Evolutionary conservation across 2,113 vertebrate species (phyloP).

Genomic region (Lamprotornis superbus): DNA sequence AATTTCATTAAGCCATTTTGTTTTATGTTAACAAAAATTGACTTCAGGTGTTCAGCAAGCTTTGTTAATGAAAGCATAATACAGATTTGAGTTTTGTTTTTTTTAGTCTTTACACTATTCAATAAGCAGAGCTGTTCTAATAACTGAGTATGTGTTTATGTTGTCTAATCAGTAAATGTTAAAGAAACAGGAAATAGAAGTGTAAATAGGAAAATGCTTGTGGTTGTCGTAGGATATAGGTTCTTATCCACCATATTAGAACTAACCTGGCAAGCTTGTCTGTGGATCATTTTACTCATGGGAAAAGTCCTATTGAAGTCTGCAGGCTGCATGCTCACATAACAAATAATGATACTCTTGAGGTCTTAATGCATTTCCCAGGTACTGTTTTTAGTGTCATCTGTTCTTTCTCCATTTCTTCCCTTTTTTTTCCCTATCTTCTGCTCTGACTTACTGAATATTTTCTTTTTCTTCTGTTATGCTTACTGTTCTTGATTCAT

Average conservation of each 20-base stretch:
- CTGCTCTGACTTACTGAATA: not conserved
- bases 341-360: constrained; percentile 12
- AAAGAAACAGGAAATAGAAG: not conserved
- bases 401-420: constrained; percentile 28
- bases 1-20: not conserved
- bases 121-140: not conserved
- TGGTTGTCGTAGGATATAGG: not conserved
- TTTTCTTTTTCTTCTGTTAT: not conserved
- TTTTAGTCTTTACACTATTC: not conserved
- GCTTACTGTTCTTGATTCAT: not conserved
- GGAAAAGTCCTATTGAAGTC: constrained; percentile 10
- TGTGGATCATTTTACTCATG: not conserved
- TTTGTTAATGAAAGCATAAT: not conserved
- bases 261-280: not conserved
- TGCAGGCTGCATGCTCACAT: constrained; percentile 12
- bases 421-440: not conserved
- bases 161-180: not conserved
- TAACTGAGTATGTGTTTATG: not conserved
- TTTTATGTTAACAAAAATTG: not conserved
- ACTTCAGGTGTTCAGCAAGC: not conserved
- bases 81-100: not conserved
- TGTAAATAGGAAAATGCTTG: not conserved
- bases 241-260: not conserved
- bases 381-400: not conserved
- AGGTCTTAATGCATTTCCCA: constrained; percentile 49